Evolutionary conservation across 2,113 vertebrate genomes (phyloP), one percentile per base, ranked within the genome.

Genomic region (Pionites leucogaster): DNA sequence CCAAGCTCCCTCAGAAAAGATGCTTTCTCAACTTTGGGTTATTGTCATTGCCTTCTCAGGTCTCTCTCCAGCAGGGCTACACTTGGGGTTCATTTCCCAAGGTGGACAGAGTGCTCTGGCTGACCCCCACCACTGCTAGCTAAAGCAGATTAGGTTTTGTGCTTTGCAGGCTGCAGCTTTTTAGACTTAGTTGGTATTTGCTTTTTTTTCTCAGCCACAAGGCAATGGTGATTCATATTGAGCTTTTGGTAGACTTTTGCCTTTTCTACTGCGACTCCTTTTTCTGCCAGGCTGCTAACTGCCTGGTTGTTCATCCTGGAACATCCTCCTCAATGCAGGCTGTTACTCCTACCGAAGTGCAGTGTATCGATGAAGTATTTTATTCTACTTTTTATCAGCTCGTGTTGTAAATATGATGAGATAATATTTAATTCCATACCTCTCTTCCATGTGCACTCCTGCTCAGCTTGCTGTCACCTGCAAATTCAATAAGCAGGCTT

Each of bases 401-500:
- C 24, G 2, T 47, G 19, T 69, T 76, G 39, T 76, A 86, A 91
- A 87, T 70, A 37, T 20, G 42, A 57, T 60, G 44, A 94, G 62
- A 46, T 37, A 1, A 65, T 82, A 84, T 89, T 82, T 31, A n/a
- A 96, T 95, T 95, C 94, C 14, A 8, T 82, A 71, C 62, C 27
- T 91, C 3, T 89, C 74, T 92, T 93, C 67, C 47, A 37, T 10
- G 17, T 82, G 81, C 28, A 6, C 33, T 84, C 11, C 74, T 95
- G 53, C 86, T 89, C 91, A 82, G 84, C 57, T 92, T 95, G 84
- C 77, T 95, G 91, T 86, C 94, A 91, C 60, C 96, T 93, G 86
- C 75, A 87, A 64, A 96, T 95, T 91, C 82, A 96, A 95, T 95
- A 82, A 93, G 82, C 69, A 79, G 81, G 44, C 69, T 92, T 95